phyloP scores from a whole-genome alignment of 2,888 invertebrate species.

The Merodon equestris region DNA sequence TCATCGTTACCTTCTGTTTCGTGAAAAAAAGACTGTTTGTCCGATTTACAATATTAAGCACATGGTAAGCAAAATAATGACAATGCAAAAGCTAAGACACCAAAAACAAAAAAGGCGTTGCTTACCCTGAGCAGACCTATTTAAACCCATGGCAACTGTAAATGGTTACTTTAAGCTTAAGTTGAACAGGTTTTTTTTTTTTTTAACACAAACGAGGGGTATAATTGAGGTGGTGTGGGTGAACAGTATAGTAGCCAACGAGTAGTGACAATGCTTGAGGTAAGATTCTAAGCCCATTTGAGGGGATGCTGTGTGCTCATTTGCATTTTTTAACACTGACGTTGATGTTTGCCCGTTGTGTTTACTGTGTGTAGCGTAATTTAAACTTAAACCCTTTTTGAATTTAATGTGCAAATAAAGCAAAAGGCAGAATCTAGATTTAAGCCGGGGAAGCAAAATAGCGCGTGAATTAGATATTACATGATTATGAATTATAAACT shows the following conservation, averaged over 20 bases:
- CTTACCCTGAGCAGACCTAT: constrained; percentile 55
- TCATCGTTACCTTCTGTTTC: too few species aligned
- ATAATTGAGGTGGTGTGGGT: constrained; percentile 19
- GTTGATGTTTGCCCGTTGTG: constrained; percentile 23
- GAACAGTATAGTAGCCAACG: constrained; percentile 44
- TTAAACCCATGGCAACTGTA: constrained; percentile 53
- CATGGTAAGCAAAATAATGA: too few species aligned
- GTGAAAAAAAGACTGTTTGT: too few species aligned
- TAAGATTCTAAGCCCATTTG: constrained; percentile 67
- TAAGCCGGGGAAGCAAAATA: too few species aligned
- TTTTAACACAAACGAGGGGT: too few species aligned
- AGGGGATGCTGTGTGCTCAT: constrained; percentile 68
- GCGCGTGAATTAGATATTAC: too few species aligned
- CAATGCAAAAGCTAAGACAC: too few species aligned
- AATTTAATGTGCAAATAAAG: constrained; percentile 32
- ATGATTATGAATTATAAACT: too few species aligned
- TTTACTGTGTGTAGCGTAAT: constrained; percentile 49
- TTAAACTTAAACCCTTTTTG: constrained; percentile 3
- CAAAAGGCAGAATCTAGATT: background rate
- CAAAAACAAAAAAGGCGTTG: constrained; percentile 37
- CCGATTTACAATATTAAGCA: background rate
- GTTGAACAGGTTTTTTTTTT: constrained; percentile 47
- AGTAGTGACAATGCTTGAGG: constrained; percentile 62
- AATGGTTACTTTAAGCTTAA: constrained; percentile 60
- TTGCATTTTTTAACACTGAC: constrained; percentile 55